Conservation (phyloP, 2,888 invertebrate species). For the Diarsia mendica region DNA sequence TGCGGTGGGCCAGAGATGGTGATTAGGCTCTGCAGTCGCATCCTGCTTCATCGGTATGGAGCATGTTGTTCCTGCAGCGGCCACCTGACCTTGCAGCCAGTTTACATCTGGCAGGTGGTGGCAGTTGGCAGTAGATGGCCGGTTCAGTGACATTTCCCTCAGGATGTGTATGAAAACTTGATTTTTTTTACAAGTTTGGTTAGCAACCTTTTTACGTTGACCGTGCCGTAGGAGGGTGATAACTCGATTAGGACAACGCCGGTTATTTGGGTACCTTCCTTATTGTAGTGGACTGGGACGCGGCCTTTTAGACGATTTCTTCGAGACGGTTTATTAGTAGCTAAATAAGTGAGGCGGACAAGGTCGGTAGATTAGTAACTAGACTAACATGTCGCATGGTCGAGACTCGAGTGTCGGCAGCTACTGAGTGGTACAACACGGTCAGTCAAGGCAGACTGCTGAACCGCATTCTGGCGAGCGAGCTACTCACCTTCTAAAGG, state of each 20-base stretch:
- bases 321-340: background rate
- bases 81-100: background rate
- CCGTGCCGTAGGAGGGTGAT: background rate
- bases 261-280: background rate
- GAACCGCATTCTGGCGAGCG: constrained; percentile 2
- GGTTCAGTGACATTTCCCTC: background rate
- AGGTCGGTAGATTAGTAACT: background rate
- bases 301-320: background rate
- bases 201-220: background rate
- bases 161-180: background rate
- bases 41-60: background rate
- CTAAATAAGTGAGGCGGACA: too few relatives aligned
- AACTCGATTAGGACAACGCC: background rate
- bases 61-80: background rate
- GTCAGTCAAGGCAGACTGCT: constrained; percentile 32
- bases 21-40: background rate
- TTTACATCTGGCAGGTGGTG: too few relatives aligned
- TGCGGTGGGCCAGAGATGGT: background rate
- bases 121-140: background rate
- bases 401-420: background rate
- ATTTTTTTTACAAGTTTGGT: too few relatives aligned
- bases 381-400: background rate
- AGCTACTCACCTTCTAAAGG: constrained; percentile 7
- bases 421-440: background rate
- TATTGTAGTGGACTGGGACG: background rate